These are phyloP conservation scores for Riparia riparia DNA, from an alignment of 2,113 vertebrate genomes.

Conservation along the genomic window DNA sequence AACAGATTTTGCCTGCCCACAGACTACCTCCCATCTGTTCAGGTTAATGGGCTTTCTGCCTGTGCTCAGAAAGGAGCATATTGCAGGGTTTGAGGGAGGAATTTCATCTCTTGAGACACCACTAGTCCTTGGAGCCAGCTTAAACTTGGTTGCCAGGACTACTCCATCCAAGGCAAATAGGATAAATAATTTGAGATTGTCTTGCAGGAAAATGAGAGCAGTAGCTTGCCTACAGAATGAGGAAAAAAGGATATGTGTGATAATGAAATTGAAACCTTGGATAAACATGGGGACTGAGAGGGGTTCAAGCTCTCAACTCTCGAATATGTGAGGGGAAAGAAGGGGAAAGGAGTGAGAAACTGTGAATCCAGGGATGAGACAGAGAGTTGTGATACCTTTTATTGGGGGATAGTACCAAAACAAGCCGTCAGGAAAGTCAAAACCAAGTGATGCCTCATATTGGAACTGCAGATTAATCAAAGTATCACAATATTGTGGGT, in stretches of 20 bases:
- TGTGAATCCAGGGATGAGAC: not conserved
- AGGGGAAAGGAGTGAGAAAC: not conserved
- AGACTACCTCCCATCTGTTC: constrained; percentile 58
- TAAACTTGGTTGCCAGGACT: constrained; percentile 45
- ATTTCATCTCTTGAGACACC: not conserved
- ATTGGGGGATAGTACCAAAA: not conserved
- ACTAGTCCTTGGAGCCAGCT: not conserved
- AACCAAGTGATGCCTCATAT: not conserved
- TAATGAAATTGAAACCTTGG: not conserved
- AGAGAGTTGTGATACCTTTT: not conserved
- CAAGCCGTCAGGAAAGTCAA: not conserved
- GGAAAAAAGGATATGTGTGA: not conserved
- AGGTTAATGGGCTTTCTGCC: constrained; percentile 48
- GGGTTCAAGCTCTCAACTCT: not conserved
- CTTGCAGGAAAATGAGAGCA: not conserved
- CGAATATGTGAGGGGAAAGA: not conserved
- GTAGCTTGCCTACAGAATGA: not conserved
- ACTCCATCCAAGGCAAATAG: not conserved
- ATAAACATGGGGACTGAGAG: not conserved
- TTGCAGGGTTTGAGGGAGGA: not conserved
- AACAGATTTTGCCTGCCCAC: constrained; percentile 64
- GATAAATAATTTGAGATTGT: not conserved
- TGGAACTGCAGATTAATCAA: not conserved
- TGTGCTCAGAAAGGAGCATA: constrained; percentile 15
- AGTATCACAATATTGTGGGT: not conserved